Conservation (phyloP, 2,113 vertebrate genomes). For the Burhinus oedicnemus region DNA sequence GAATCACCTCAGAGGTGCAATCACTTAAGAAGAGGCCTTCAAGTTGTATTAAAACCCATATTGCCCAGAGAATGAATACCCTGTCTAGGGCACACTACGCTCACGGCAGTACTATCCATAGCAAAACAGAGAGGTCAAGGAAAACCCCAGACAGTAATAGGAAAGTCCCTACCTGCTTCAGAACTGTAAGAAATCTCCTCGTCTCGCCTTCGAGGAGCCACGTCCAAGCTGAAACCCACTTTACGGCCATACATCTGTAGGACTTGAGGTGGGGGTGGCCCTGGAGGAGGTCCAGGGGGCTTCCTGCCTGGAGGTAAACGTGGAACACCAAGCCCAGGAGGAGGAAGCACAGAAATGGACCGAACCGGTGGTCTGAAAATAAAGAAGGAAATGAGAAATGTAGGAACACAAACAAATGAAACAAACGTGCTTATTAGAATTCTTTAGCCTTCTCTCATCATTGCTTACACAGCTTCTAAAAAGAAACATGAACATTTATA, state of each 20-base stretch:
- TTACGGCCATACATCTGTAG: constrained; percentile 88
- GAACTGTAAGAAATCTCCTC: constrained; percentile 80
- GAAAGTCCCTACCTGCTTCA: constrained; percentile 78
- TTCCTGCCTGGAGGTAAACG: constrained; percentile 93
- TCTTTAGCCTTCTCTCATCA: background rate
- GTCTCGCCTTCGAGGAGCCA: constrained; percentile 76
- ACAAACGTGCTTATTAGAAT: background rate
- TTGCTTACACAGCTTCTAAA: background rate
- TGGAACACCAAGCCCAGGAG: constrained; percentile 85
- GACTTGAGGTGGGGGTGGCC: constrained; percentile 92
- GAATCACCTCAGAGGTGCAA: background rate
- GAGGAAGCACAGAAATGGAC: constrained; percentile 80
- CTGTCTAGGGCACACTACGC: background rate
- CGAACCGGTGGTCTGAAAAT: constrained; percentile 68
- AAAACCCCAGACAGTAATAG: background rate
- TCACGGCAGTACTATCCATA: background rate
- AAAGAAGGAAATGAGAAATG: background rate
- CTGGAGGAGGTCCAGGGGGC: constrained; percentile 94
- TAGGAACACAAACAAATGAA: background rate
- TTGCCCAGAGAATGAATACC: background rate
- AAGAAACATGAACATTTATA: background rate
- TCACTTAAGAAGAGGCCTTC: background rate
- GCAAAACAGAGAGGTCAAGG: background rate
- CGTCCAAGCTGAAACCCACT: constrained; percentile 79
- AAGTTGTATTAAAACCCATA: background rate